These are phyloP conservation scores for Scortum barcoo DNA, from an alignment of 2,113 vertebrate species.

Conservation along the genomic window DNA sequence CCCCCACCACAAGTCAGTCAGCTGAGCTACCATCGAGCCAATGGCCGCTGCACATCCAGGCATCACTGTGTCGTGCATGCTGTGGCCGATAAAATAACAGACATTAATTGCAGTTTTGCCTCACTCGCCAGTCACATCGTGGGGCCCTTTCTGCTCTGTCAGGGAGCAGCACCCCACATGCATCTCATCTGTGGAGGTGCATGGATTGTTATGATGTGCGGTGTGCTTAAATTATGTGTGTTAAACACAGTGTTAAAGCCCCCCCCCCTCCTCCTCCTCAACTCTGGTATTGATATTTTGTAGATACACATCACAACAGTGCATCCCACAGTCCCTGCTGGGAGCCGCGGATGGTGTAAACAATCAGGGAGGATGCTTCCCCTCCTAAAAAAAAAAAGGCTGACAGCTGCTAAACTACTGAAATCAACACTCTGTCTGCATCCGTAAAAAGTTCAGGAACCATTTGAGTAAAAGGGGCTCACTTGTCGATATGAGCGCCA, in stretches of 20 bases:
- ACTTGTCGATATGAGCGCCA: slow-evolving; percentile 40
- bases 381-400: slow-evolving; percentile 34
- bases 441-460: slow-evolving; percentile 7
- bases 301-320: slow-evolving; percentile 3
- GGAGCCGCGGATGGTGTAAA: background rate
- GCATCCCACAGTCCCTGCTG: slow-evolving; percentile 3
- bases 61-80: slow-evolving; percentile 33
- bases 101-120: slow-evolving; percentile 35
- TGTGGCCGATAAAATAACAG: slow-evolving; percentile 65
- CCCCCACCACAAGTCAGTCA: too few relatives aligned
- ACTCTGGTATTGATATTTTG: slow-evolving; percentile 14
- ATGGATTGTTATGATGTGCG: too few relatives aligned
- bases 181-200: background rate
- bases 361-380: slow-evolving; percentile 14
- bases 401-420: slow-evolving; percentile 43
- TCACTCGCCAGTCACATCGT: slow-evolving; percentile 1
- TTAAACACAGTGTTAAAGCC: too few relatives aligned
- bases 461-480: slow-evolving; percentile 50
- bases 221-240: background rate
- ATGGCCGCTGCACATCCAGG: slow-evolving; percentile 51
- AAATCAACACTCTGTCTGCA: slow-evolving; percentile 43
- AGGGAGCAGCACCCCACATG: too few relatives aligned
- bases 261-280: background rate
- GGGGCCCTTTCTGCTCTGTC: background rate
- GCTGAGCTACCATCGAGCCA: slow-evolving; percentile 67